Evolutionary conservation across 2,888 invertebrate genomes (phyloP), one percentile per base, ranked within the genome.

Genomic region (Andrena chrysosceles): DNA sequence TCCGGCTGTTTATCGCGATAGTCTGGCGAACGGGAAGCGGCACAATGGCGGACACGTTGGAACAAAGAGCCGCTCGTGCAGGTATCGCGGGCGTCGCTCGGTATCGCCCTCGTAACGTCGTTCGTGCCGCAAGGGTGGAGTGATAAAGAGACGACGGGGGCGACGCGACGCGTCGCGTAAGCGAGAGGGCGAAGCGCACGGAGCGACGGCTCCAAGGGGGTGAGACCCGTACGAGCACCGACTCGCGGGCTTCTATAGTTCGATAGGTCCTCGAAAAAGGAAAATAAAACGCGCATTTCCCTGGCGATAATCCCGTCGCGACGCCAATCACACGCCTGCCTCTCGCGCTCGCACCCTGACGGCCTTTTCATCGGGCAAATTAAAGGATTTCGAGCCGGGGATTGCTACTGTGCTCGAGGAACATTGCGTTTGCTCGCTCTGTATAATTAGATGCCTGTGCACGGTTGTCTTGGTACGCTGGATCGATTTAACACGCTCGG

Each of bases 1-100:
- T 91, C 91, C 91, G 90, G 90, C 88, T 90, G 90, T 90, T 91
- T 90, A 91, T 91, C 90, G 90, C 89, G 91, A 89, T 91, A 90
- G 87, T 90, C 87, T 90, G 85, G 89, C 85, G 86, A 90, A 89
- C 91, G 88, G 90, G 90, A 91, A 90, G 84, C 86, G 84, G 72
- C 78, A 88, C 88, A 87, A 87, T 88, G 84, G 88, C 84, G 82
- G 82, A 87, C 87, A 84, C 86, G 83, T 60, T 77, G 82, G 82
- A 89, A 91, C 91, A 91, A 91, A 91, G 87, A 87, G 86, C 69
- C 83, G 76, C 56, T 77, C 76, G 79, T 74, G 69, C 85, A 86
- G 87, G 88, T 85, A 85, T 81, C 84, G 76, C 77, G 54, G 78
- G 72, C 73, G 77, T 81, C 60, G 75, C 81, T 33, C 75, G 78